phyloP scores from a whole-genome alignment of 2,113 vertebrate genomes.

The Tympanuchus pallidicinctus region DNA sequence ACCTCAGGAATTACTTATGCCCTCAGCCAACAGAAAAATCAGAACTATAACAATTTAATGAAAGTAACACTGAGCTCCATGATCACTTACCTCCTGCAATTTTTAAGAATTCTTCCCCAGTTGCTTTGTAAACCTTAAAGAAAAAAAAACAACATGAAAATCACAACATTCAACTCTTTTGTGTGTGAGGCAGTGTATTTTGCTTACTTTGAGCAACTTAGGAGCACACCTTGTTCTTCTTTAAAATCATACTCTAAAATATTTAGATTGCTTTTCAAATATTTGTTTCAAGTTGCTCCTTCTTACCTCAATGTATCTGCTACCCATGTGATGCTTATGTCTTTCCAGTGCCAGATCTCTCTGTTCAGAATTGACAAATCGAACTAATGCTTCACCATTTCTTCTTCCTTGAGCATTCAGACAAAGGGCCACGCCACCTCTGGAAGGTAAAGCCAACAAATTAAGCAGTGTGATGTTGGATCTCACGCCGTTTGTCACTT shows the following conservation, averaged over 20 bases:
- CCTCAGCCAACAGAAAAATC: not conserved
- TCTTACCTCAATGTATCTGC: conserved; percentile 94
- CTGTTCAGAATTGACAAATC: conserved; percentile 91
- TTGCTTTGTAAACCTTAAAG: conserved; percentile 93
- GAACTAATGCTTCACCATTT: conserved; percentile 94
- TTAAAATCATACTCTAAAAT: not conserved
- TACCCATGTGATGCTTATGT: conserved; percentile 98
- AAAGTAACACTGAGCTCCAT: not conserved
- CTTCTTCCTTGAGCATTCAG: conserved; percentile 95
- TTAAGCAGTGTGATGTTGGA: not conserved
- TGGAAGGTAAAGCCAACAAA: conserved; percentile 52
- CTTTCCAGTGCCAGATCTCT: conserved; percentile 92
- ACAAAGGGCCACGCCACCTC: conserved; percentile 95
- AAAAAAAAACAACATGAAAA: not conserved
- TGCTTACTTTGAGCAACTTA: not conserved
- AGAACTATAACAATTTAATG: not conserved
- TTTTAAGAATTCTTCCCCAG: conserved; percentile 96
- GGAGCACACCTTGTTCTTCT: not conserved
- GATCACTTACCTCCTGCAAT: conserved; percentile 94
- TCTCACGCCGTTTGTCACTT: not conserved
- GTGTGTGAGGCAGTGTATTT: not conserved
- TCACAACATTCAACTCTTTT: not conserved
- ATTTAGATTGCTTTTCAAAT: not conserved
- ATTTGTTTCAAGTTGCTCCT: not conserved
- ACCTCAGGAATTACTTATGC: not conserved